phyloP scores from a whole-genome alignment of 2,113 vertebrate genomes.

The Alectura lathami region DNA sequence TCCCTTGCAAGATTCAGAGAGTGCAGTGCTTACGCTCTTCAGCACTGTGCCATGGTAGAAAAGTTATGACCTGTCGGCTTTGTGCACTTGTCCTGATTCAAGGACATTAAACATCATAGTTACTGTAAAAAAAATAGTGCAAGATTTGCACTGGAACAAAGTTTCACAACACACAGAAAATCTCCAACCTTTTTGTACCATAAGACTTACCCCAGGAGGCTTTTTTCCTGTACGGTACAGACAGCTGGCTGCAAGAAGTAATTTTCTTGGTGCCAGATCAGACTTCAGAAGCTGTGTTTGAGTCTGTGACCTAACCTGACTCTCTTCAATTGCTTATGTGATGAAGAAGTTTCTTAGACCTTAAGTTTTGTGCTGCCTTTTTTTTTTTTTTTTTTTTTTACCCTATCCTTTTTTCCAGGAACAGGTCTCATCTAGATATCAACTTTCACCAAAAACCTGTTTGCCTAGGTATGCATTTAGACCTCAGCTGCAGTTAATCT shows the following conservation, averaged over 20 bases:
- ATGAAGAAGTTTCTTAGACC: background rate
- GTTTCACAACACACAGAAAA: background rate
- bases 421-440: background rate
- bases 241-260: background rate
- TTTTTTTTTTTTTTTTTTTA: accelerated
- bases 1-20: background rate
- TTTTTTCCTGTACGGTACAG: background rate
- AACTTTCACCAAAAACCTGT: background rate
- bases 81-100: background rate
- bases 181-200: background rate
- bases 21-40: background rate
- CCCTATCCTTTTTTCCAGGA: background rate
- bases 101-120: background rate
- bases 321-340: background rate
- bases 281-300: background rate
- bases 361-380: background rate
- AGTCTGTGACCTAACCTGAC: background rate
- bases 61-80: background rate
- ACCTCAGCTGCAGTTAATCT: background rate
- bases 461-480: background rate
- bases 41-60: background rate
- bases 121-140: background rate
- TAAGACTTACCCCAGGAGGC: background rate
- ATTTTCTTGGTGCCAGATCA: background rate
- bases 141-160: background rate